These are phyloP conservation scores for Mus pahari DNA, from an alignment of 2,113 vertebrate genomes.

Conservation along the genomic window DNA sequence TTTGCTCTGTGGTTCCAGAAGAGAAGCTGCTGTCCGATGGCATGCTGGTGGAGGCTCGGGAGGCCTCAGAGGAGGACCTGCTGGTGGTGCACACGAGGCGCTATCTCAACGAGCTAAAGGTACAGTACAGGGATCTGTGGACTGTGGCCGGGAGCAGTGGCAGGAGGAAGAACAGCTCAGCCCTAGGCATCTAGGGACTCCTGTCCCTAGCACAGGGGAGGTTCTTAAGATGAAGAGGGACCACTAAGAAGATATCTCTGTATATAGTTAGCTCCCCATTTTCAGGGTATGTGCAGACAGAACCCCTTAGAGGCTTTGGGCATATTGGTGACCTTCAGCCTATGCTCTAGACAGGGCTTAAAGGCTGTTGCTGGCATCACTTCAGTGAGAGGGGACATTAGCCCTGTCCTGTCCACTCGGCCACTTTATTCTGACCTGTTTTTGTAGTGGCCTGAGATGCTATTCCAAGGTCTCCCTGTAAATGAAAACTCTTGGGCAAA, in stretches of 20 bases:
- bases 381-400: too few species aligned
- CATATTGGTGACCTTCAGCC: not conserved
- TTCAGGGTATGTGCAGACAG: not conserved
- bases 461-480: not conserved
- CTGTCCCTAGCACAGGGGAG: not conserved
- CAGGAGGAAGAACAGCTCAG: not conserved
- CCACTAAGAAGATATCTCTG: not conserved
- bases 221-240: not conserved
- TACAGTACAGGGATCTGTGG: conserved; percentile 60
- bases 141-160: not conserved
- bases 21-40: conserved; percentile 93
- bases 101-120: conserved; percentile 96
- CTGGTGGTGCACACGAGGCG: conserved; percentile 94
- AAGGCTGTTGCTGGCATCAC: not conserved
- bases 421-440: not conserved
- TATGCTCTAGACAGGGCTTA: not conserved
- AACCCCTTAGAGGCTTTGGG: not conserved
- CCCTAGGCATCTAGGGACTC: not conserved
- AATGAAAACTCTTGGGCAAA: not conserved
- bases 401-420: not conserved
- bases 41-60: conserved; percentile 92
- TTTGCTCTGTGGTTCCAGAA: conserved; percentile 87
- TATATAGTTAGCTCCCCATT: not conserved
- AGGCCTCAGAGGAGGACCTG: conserved; percentile 96
- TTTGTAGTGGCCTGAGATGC: not conserved